Conservation (phyloP, 2,113 vertebrate genomes). For the Cryptomyrus ogoouensis region DNA sequence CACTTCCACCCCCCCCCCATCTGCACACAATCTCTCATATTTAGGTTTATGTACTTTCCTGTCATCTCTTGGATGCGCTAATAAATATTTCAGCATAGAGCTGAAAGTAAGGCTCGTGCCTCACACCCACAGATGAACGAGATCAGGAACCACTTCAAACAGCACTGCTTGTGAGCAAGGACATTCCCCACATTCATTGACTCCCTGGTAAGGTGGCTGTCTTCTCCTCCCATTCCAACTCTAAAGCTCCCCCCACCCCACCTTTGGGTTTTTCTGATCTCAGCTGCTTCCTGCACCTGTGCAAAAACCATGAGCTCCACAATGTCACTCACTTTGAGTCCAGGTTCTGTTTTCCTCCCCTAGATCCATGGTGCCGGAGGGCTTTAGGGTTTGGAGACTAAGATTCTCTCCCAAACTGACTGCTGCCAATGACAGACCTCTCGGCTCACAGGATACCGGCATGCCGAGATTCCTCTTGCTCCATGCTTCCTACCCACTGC, state of each 20-base stretch:
- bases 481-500: background rate
- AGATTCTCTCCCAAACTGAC: background rate
- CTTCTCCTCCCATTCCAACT: background rate
- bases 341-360: conserved; percentile 24
- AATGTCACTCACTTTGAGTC: conserved; percentile 26
- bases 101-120: background rate
- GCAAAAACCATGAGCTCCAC: conserved; percentile 26
- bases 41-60: background rate
- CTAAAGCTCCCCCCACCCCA: background rate
- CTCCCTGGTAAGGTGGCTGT: background rate
- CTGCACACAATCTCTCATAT: background rate
- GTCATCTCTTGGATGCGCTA: background rate
- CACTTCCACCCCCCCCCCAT: background rate
- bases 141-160: background rate
- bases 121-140: background rate
- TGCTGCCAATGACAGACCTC: background rate
- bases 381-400: conserved; percentile 8
- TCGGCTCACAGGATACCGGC: background rate
- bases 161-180: background rate
- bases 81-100: background rate
- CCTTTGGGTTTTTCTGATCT: background rate
- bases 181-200: background rate
- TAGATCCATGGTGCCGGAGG: conserved; percentile 39
- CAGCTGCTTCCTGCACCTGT: conserved; percentile 23
- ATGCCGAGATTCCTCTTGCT: background rate